These are phyloP conservation scores for Astreopora myriophthalma DNA, from an alignment of 64 coral and sea anemone species.

Conservation along the genomic window DNA sequence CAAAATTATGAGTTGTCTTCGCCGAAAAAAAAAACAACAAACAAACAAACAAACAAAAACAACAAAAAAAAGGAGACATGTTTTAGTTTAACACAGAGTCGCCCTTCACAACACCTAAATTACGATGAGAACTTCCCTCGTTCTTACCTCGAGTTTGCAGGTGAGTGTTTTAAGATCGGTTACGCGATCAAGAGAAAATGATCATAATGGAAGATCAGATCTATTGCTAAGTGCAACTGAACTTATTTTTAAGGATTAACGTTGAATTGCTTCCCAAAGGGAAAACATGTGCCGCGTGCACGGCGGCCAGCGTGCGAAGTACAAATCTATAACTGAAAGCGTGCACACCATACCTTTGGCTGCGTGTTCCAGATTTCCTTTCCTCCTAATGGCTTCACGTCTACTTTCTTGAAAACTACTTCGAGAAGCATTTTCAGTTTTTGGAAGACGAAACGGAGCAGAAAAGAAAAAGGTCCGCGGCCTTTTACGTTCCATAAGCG, in stretches of 20 bases:
- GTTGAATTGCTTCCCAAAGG: background rate
- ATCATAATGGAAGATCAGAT: too few relatives aligned
- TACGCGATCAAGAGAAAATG: too few relatives aligned
- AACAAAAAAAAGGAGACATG: too few relatives aligned
- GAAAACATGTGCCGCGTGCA: background rate
- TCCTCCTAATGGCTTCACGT: background rate
- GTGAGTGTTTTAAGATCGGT: too few relatives aligned
- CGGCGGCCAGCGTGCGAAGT: background rate
- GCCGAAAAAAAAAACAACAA: too few relatives aligned
- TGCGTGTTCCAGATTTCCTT: background rate
- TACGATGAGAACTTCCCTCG: too few relatives aligned
- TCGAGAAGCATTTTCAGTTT: background rate
- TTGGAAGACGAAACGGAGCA: slow-evolving; percentile 10
- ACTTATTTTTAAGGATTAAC: background rate
- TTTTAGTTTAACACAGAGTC: too few relatives aligned
- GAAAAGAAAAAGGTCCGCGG: background rate
- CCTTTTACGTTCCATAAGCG: background rate
- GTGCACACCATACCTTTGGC: slow-evolving; percentile 23
- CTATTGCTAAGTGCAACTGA: background rate
- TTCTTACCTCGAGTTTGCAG: too few relatives aligned
- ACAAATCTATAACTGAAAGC: background rate
- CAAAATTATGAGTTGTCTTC: too few relatives aligned
- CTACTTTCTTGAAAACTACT: background rate
- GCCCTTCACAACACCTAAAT: too few relatives aligned
- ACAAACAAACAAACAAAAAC: too few relatives aligned